Evolutionary conservation across 1,140 invertebrate species (phyloP).

Genomic region (Conus ventricosus): DNA sequence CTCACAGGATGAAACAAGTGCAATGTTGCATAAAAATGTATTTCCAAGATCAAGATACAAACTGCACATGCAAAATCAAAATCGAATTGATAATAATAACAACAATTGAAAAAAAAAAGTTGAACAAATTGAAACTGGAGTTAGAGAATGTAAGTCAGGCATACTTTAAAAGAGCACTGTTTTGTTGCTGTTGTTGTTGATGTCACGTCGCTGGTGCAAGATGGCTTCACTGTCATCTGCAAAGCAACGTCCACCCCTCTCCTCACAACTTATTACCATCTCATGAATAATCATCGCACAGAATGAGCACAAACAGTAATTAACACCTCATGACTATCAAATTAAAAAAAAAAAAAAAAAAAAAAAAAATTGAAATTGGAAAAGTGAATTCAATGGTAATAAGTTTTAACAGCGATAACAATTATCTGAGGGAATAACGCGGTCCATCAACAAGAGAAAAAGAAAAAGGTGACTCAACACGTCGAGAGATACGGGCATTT

Average conservation of each 20-base stretch:
- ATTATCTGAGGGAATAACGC: not conserved
- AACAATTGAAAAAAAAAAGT: conserved; percentile 12
- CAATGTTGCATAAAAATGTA: conserved; percentile 36
- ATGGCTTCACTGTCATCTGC: not conserved
- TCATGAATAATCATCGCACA: not conserved
- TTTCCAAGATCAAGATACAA: conserved; percentile 35
- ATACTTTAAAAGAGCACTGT: conserved; percentile 17
- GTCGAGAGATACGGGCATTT: not conserved
- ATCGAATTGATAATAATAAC: conserved; percentile 7
- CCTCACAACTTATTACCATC: conserved; percentile 8
- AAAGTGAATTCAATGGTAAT: not conserved
- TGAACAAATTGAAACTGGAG: conserved; percentile 8
- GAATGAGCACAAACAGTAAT: not conserved
- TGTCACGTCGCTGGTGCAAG: not conserved
- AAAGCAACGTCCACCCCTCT: not conserved
- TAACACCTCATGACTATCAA: not conserved
- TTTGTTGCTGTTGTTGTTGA: not conserved
- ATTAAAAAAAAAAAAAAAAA: not conserved
- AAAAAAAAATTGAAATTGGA: not conserved
- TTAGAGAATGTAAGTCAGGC: conserved; percentile 21
- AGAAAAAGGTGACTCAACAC: not conserved
- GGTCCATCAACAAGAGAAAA: conserved; percentile 2
- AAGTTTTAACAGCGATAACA: not conserved
- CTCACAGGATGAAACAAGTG: not conserved
- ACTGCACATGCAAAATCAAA: conserved; percentile 38